These are phyloP conservation scores for Spheniscus mendiculus DNA, from an alignment of 2,113 vertebrate genomes.

Conservation along the genomic window DNA sequence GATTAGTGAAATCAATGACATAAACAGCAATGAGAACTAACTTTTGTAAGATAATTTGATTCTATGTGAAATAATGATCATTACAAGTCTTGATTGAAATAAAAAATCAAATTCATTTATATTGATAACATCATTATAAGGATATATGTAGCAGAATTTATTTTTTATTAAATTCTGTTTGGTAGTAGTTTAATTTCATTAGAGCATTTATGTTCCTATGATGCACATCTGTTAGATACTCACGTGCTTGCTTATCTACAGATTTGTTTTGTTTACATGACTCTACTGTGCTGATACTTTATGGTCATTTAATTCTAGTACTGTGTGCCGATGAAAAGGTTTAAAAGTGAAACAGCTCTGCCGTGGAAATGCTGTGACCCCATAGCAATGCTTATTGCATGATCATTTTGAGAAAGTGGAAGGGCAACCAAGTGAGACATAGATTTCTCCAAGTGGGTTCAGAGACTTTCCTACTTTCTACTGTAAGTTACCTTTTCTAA, in stretches of 20 bases:
- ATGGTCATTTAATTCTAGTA: neutral
- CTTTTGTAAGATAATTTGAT: neutral
- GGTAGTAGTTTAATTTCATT: neutral
- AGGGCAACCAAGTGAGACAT: neutral
- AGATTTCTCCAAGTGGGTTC: neutral
- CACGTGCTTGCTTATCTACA: neutral
- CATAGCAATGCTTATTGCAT: neutral
- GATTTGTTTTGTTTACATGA: neutral
- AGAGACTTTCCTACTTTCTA: neutral
- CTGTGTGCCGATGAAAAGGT: neutral
- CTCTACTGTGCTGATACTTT: neutral
- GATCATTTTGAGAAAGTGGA: neutral
- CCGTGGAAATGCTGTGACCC: neutral
- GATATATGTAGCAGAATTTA: neutral
- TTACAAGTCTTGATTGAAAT: neutral
- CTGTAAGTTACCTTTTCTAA: neutral
- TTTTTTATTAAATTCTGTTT: neutral
- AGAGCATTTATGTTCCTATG: neutral
- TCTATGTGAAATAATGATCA: neutral
- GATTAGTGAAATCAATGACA: neutral
- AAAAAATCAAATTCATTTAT: neutral
- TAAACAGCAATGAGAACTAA: neutral
- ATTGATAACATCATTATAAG: neutral
- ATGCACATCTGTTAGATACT: neutral
- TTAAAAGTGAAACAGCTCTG: neutral